A percentile compares a stretch with the other conserved stretches of the same genome.
phyloP scores from a whole-genome alignment of 2,797 vertebrate genomes.

The Pseudomugil gertrudae region DNA sequence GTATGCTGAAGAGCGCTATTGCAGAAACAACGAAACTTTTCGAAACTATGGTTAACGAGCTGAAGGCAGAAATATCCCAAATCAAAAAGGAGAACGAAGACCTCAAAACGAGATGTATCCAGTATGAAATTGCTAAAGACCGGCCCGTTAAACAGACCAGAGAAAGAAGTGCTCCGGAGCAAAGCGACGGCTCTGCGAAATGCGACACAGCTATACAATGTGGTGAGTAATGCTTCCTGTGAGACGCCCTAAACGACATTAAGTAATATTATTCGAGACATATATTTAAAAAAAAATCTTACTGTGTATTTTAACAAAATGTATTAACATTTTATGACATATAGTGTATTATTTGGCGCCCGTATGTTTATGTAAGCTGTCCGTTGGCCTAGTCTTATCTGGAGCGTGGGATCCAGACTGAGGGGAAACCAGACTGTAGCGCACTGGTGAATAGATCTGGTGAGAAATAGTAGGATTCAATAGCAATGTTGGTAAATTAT shows the following conservation, averaged over 20 bases:
- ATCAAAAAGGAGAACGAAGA: slow-evolving; percentile 75
- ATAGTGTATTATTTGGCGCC: neutral
- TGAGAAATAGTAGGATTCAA: neutral
- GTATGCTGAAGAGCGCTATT: slow-evolving; percentile 70
- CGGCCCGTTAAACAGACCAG: accelerated
- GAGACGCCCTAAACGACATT: accelerated
- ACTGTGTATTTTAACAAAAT: neutral
- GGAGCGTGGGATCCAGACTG: slow-evolving; percentile 14
- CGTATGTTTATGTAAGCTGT: neutral
- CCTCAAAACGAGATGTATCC: slow-evolving; percentile 58
- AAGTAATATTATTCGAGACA: accelerated
- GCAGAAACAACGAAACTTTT: slow-evolving; percentile 80
- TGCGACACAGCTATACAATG: slow-evolving; percentile 77
- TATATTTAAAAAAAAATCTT: too few relatives aligned
- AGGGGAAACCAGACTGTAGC: slow-evolving; percentile 63
- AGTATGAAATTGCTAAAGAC: slow-evolving; percentile 40
- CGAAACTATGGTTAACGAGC: slow-evolving; percentile 76
- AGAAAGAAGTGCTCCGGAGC: neutral
- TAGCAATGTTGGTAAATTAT: neutral
- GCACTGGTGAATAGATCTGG: neutral
- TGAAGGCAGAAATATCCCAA: slow-evolving; percentile 72
- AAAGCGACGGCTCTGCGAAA: slow-evolving; percentile 15
- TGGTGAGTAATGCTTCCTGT: slow-evolving; percentile 62
- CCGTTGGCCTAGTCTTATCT: neutral
- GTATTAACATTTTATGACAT: accelerated